Evolutionary conservation across 2,888 invertebrate genomes (phyloP).

Genomic region (Eumerus sabulonum): DNA sequence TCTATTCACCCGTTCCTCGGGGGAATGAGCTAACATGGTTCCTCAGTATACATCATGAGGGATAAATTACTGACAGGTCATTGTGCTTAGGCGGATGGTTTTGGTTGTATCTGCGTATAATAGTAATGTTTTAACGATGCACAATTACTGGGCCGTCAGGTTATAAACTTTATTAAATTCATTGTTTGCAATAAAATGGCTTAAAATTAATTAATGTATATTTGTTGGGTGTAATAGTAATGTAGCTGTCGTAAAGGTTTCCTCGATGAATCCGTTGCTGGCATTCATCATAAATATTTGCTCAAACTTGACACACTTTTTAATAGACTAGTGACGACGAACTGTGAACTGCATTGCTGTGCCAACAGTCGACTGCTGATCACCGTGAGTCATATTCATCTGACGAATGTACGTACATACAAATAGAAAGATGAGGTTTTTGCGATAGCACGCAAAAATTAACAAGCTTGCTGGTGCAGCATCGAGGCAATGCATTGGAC

Average conservation of each 20-base stretch:
- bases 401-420: conserved; percentile 27
- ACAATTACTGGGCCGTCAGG: too few species aligned
- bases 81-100: not conserved
- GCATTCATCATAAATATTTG: conserved; percentile 58
- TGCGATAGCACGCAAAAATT: conserved; percentile 61
- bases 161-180: too few species aligned
- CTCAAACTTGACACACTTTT: conserved; percentile 58
- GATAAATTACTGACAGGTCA: not conserved
- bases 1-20: too few species aligned
- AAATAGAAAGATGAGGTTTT: conserved; percentile 53
- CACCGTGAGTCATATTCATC: conserved; percentile 47
- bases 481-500: conserved; percentile 21
- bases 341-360: not conserved
- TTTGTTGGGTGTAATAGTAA: conserved; percentile 9
- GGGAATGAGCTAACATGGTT: too few species aligned
- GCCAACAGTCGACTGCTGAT: conserved; percentile 3
- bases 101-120: not conserved
- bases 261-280: not conserved
- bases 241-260: too few species aligned
- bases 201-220: too few species aligned
- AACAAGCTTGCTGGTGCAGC: conserved; percentile 53
- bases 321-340: conserved; percentile 9
- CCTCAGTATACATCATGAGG: not conserved
- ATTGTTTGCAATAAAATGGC: too few species aligned
- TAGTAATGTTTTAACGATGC: too few species aligned